Evolutionary conservation across 2,797 vertebrate species (phyloP), one percentile per base, ranked within the genome.

Genomic region (Sebastes reedi): DNA sequence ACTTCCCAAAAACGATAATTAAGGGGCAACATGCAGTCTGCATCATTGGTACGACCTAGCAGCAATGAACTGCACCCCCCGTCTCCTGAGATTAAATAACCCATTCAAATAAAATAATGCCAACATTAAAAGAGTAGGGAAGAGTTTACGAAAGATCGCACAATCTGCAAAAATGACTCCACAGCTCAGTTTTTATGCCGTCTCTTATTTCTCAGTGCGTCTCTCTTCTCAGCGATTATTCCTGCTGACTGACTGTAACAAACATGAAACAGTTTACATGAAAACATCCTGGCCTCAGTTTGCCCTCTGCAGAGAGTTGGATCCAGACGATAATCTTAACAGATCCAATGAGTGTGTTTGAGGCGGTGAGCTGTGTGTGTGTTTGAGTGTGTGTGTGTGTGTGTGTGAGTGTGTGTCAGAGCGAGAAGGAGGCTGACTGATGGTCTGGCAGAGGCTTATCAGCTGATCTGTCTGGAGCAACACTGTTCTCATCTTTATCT

Each of bases 401-500:
- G 54, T 77, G 77, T 42, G 62, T 65, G 30, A 22, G 61, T 62
- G 61, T 56, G 34, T 60, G 32, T 64, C 70, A 34, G 76, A 69
- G 80, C 27, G 46, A 79, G 73, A 77, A 67, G 68, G 79, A 83
- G 76, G 81, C 78, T 78, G 91, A 88, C 79, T 81, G 89, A 90
- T 81, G 79, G 83, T 89, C 89, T 89, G 79, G 79, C 81, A 55
- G 86, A 81, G 71, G 86, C 89, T 94, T 94, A 93, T 94, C 93
- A 90, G 91, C 83, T 88, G 87, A 94, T 94, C 91, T 90, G 91
- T 92, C 88, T 91, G 87, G 82, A 89, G 89, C 75, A 89, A 86
- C 82, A 70, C 88, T 66, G 75, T 66, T 89, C 82, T 91, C 83
- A 77, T 94, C 89, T 89, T 73, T 83, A 91, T 88, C 82, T 77